Percentiles rank a stretch among this genome's conserved stretches.
These are phyloP conservation scores for Hesperophylax magnus DNA, from an alignment of 1,140 invertebrate genomes.

Conservation along the genomic window DNA sequence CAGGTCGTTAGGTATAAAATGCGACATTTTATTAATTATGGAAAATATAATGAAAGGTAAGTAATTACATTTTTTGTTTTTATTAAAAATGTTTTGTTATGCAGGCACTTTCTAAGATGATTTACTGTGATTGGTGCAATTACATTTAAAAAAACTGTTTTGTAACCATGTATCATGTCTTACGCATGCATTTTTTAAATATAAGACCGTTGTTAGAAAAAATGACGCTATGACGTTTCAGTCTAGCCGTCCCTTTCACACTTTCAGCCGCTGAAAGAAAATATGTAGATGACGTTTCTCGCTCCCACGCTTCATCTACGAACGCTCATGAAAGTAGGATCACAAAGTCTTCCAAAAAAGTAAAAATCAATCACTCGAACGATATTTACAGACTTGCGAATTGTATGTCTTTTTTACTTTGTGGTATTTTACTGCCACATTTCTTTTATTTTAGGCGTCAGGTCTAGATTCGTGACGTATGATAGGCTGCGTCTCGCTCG, in stretches of 20 bases:
- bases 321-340: neutral
- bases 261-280: slow-evolving; percentile 16
- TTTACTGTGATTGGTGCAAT: no score
- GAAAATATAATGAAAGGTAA: no score
- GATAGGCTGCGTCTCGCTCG: slow-evolving; percentile 18
- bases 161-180: no score
- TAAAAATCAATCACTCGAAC: neutral
- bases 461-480: slow-evolving; percentile 15
- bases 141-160: no score
- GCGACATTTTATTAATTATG: neutral
- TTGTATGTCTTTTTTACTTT: neutral
- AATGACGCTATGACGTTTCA: slow-evolving; percentile 19
- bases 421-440: neutral
- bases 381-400: neutral
- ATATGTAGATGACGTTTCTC: neutral
- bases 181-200: no score
- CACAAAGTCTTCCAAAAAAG: neutral
- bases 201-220: no score
- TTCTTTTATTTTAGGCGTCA: neutral
- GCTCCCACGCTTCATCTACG: slow-evolving; percentile 1
- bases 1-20: neutral
- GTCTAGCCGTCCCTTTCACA: neutral
- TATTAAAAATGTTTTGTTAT: no score
- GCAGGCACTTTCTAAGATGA: no score
- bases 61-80: no score